phyloP scores from a whole-genome alignment of 2,888 invertebrate species.

The Microchrysa polita region DNA sequence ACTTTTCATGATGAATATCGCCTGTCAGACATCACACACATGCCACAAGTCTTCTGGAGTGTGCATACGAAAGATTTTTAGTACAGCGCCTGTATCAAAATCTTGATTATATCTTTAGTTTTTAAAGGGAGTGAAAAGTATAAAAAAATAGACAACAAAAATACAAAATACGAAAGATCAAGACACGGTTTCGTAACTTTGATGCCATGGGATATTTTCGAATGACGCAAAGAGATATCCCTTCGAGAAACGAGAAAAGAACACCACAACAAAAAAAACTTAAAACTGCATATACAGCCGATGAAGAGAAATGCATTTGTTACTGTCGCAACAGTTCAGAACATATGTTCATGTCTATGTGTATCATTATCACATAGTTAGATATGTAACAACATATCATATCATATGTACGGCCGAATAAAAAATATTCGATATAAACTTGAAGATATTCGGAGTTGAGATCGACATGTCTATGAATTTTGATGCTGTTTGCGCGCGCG shows the following conservation, averaged over 20 bases:
- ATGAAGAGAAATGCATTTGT: constrained; percentile 62
- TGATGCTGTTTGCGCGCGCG: no score
- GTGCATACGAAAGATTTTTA: constrained; percentile 21
- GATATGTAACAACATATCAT: constrained; percentile 45
- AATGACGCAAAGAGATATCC: constrained; percentile 5
- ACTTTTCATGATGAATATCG: constrained; percentile 46
- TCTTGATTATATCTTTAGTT: constrained; percentile 25
- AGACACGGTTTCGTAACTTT: not conserved
- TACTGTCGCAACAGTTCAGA: constrained; percentile 61
- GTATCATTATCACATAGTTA: constrained; percentile 51
- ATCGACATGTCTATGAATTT: constrained; percentile 23
- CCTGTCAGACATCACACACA: constrained; percentile 48
- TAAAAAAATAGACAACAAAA: not conserved
- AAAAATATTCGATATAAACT: no score
- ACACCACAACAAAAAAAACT: no score
- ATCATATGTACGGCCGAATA: no score
- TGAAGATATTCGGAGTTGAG: not conserved
- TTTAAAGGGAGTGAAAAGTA: constrained; percentile 30
- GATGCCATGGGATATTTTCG: not conserved
- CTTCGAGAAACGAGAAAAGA: constrained; percentile 4
- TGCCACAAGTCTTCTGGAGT: constrained; percentile 46
- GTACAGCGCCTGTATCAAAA: constrained; percentile 18
- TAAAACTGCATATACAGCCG: constrained; percentile 55
- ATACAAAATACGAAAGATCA: not conserved
- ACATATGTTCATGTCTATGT: constrained; percentile 58